Base-by-base conservation (phyloP, 2,888 invertebrate genomes). In the Nowickia ferox region DNA sequence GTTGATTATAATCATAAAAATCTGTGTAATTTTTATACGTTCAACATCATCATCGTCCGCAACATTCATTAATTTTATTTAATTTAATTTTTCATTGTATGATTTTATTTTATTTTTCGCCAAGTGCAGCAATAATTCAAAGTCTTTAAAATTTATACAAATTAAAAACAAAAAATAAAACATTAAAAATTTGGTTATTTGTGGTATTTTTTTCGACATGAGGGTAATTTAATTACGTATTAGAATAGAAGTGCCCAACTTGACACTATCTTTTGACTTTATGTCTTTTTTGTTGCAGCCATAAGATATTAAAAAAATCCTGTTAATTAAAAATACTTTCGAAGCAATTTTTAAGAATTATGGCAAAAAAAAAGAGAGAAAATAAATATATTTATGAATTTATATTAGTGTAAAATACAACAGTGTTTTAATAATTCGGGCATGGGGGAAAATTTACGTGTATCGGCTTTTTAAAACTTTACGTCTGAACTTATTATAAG, bases 21-120 rank as follows among this genome's bases (percentile, higher is more conserved):
- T 81, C 75, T 81, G 75, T 81, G 81, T 75, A 81, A 81, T 61
- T 81, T 81, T 51, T 81, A 69, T 55, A 55, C 15, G 19, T 74
- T 51, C 30, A 61, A 61, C 81, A 68, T 53, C 68, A 66, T 59
- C 15, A 48, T 69, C 42, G 59, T 61, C 48, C 44, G 53, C 71
- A 75, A 61, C 44, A 40, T 61, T 61, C 53, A 81, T 81, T 74
- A 61, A 74, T 80, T 80, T 72, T 22, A 77, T 77, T 57, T 48
- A 15, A 59, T 22, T 57, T 68, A 63, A n/a, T 17, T 74, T 63
- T 63, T 59, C 38, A 4, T 59, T 61, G 42, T 42, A 42, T 3
- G 2, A 11, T 19, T 66, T 38, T 76, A 42, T 15, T 76, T 66
- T 55, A 44, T 46, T 72, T 51, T 68, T 68, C 53, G n/a, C 38